phyloP scores from a whole-genome alignment of 1,140 invertebrate genomes.

The Mizuhopecten yessoensis region DNA sequence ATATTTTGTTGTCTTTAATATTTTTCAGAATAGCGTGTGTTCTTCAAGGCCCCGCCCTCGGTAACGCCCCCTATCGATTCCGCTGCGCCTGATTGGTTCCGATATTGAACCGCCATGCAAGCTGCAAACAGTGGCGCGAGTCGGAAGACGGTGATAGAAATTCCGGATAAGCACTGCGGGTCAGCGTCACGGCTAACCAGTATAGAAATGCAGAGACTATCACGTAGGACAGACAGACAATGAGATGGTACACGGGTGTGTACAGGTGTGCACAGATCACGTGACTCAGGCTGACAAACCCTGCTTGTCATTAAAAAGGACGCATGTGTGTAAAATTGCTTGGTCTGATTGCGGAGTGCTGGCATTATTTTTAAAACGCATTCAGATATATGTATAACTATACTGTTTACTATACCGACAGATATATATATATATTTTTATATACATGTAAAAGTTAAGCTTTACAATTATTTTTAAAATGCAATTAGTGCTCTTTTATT shows the following conservation, averaged over 20 bases:
- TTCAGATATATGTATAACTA: neutral
- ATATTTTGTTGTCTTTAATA: neutral
- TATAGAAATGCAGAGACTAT: slow-evolving; percentile 27
- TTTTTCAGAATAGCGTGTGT: slow-evolving; percentile 32
- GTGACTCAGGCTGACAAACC: neutral
- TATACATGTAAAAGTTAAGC: neutral
- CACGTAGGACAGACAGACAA: neutral
- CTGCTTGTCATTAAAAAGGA: neutral
- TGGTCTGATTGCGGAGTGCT: neutral
- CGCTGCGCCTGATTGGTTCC: neutral
- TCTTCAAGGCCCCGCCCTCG: slow-evolving; percentile 29
- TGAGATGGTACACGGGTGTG: neutral
- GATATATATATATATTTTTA: neutral
- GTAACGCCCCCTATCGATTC: slow-evolving; percentile 36
- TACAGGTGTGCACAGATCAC: neutral
- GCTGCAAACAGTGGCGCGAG: neutral
- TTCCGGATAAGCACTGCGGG: neutral
- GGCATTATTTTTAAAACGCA: neutral
- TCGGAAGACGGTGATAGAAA: slow-evolving; percentile 18
- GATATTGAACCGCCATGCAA: neutral
- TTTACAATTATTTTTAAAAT: neutral
- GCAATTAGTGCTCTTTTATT: neutral
- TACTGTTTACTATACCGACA: neutral
- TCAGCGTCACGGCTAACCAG: slow-evolving; percentile 19
- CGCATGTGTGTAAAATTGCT: neutral